Evolutionary conservation across 2,888 invertebrate species (phyloP).

Genomic region (Scaptomyza tumidula): DNA sequence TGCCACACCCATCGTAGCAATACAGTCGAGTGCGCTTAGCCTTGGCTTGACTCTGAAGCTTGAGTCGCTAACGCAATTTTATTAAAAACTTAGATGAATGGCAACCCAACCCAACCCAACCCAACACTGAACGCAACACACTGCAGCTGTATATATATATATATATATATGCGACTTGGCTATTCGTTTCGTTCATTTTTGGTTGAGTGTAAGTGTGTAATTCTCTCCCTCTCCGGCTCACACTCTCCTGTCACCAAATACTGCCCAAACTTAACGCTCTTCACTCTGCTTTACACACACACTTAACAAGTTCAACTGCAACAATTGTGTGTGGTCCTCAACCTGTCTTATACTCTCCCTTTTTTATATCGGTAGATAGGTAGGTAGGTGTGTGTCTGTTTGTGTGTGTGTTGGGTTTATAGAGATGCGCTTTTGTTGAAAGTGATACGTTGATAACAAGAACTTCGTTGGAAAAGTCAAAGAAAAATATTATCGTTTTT

Average conservation of each 20-base stretch:
- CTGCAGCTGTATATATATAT: too few species aligned
- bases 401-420: neutral
- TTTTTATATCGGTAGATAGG: neutral
- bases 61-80: slow-evolving; percentile 58
- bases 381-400: too few species aligned
- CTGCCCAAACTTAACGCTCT: slow-evolving; percentile 1
- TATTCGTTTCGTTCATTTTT: too few species aligned
- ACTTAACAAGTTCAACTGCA: slow-evolving; percentile 18
- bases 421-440: slow-evolving; percentile 2
- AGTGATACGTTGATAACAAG: neutral
- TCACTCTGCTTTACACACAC: slow-evolving; percentile 3
- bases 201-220: slow-evolving; percentile 18
- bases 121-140: slow-evolving; percentile 12
- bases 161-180: too few species aligned
- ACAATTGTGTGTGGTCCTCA: slow-evolving; percentile 25
- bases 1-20: slow-evolving; percentile 44
- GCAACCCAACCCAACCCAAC: slow-evolving; percentile 29
- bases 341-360: neutral
- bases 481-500: too few species aligned
- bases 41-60: slow-evolving; percentile 37
- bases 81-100: slow-evolving; percentile 72
- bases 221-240: slow-evolving; percentile 32
- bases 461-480: too few species aligned
- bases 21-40: slow-evolving; percentile 54
- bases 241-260: slow-evolving; percentile 22